phyloP scores from a whole-genome alignment of 2,797 vertebrate species.

The Gymnoscopelus microlampas region DNA sequence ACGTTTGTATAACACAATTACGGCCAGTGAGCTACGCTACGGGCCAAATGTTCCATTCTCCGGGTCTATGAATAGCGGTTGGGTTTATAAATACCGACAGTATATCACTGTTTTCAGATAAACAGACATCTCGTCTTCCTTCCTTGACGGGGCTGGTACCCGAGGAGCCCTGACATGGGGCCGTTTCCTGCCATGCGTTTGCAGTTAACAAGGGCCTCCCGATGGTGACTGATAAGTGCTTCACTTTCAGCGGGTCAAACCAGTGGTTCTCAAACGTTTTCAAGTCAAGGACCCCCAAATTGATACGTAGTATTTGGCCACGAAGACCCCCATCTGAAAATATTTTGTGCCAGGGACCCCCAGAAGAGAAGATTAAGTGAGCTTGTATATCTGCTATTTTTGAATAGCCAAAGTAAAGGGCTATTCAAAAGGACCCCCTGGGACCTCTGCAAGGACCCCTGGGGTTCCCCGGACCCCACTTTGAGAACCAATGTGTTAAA shows the following conservation, averaged over 20 bases:
- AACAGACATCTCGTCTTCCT: conserved; percentile 48
- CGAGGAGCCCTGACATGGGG: conserved; percentile 41
- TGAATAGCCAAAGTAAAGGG: too few relatives aligned
- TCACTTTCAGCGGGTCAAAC: too few relatives aligned
- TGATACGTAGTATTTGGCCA: too few relatives aligned
- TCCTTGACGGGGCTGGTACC: conserved; percentile 35
- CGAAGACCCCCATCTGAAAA: too few relatives aligned
- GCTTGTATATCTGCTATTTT: too few relatives aligned
- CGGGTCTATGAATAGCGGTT: conserved; percentile 24
- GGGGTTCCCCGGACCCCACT: too few relatives aligned
- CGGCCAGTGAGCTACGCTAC: conserved; percentile 29
- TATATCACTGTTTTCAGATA: conserved; percentile 46
- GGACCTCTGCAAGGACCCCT: too few relatives aligned
- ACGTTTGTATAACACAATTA: conserved; percentile 32
- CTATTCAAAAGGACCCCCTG: too few relatives aligned
- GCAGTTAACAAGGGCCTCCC: not conserved
- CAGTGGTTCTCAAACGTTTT: too few relatives aligned
- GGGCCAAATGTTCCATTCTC: conserved; percentile 39
- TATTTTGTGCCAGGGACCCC: too few relatives aligned
- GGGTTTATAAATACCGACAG: conserved; percentile 28
- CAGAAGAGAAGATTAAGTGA: too few relatives aligned
- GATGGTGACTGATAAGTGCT: conserved; percentile 38
- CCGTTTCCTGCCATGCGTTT: conserved; percentile 51
- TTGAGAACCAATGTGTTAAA: conserved; percentile 2
- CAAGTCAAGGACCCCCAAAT: too few relatives aligned